Evolutionary conservation across 1,140 invertebrate genomes (phyloP).

Genomic region (Microplitis mediator): DNA sequence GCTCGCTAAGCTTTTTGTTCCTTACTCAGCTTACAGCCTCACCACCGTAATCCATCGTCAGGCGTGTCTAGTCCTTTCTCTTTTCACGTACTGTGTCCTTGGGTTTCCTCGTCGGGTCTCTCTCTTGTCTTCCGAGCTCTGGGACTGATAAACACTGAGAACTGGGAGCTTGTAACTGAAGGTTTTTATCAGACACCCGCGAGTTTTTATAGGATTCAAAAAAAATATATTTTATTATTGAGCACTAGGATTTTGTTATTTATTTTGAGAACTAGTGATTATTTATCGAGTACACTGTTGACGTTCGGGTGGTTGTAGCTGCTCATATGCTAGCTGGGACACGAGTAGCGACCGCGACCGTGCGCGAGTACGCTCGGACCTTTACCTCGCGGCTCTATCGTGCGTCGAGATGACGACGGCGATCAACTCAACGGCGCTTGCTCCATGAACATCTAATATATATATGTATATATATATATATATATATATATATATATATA

Average conservation of each 20-base stretch:
- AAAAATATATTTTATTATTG: too few species aligned
- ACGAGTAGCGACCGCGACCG: slow-evolving; percentile 5
- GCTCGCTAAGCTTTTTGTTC: background rate
- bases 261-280: background rate
- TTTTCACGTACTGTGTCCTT: background rate
- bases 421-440: background rate
- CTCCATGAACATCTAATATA: background rate
- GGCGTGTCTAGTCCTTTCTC: slow-evolving; percentile 10
- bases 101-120: background rate
- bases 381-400: slow-evolving; percentile 11
- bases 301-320: too few species aligned
- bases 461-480: too few species aligned
- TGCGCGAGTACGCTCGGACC: slow-evolving; percentile 3
- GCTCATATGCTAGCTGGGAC: background rate
- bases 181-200: too few species aligned
- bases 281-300: background rate
- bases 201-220: too few species aligned
- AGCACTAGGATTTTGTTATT: background rate
- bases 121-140: too few species aligned
- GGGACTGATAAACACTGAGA: too few species aligned
- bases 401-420: background rate
- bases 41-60: slow-evolving; percentile 17
- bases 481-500: background rate
- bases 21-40: background rate
- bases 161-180: too few species aligned